Conservation (phyloP, 23 tunicate genomes). For the Diplosoma virens region DNA sequence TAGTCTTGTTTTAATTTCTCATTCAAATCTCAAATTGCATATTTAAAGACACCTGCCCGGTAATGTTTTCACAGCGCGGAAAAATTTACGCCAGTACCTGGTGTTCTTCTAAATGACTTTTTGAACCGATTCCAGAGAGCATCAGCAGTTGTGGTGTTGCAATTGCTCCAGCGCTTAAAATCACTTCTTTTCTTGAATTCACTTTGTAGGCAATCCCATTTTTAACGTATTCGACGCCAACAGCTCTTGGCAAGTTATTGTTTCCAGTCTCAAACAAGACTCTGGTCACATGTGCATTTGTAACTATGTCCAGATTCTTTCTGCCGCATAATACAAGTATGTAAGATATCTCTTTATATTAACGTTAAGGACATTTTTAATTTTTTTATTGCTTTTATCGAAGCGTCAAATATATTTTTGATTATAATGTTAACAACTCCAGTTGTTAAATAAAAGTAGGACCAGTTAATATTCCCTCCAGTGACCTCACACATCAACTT, state of each 20-base stretch:
- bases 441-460: too few species aligned
- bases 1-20: too few species aligned
- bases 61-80: too few species aligned
- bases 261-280: conserved; percentile 19
- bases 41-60: too few species aligned
- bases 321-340: neutral
- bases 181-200: conserved; percentile 45
- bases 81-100: too few species aligned
- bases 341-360: too few species aligned
- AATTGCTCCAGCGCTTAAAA: conserved; percentile 59
- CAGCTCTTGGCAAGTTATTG: neutral
- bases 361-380: neutral
- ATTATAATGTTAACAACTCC: too few species aligned
- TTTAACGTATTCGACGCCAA: conserved; percentile 47
- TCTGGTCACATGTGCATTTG: conserved; percentile 45
- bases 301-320: conserved; percentile 30
- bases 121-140: conserved; percentile 77
- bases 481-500: too few species aligned
- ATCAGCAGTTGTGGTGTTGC: conserved; percentile 70
- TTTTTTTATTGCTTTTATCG: neutral
- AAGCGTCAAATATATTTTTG: neutral
- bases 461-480: too few species aligned
- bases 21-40: too few species aligned
- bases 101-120: conserved; percentile 42
- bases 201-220: conserved; percentile 27